Evolutionary conservation across 2,113 vertebrate species (phyloP), one percentile per base, ranked within the genome.

Genomic region (Ptychochromis oligacanthus): DNA sequence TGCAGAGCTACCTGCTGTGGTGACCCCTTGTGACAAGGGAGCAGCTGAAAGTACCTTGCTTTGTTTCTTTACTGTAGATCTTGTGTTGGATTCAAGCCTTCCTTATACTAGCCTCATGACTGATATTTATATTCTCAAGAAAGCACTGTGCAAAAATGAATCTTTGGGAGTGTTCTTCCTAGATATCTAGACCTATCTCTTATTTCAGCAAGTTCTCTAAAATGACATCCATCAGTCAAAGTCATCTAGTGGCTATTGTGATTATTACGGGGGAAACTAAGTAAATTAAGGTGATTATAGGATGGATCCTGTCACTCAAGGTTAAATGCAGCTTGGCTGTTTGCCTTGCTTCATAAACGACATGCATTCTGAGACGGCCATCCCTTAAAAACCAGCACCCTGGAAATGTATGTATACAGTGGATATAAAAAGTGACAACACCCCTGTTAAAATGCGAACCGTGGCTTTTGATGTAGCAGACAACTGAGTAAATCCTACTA

Each of bases 291-390:
- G 24, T 52, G 24, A 52, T 52, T 1, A 15, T 10, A 72, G 15
- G 64, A 49, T 70, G 15, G 10, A 49, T 70, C 64, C 64, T 49
- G 1, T 70, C 46, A 67, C 15, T 70, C 9, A 49, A 24, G 17
- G 17, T 0, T 72, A 17, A 31, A 52, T 3, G 6, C 43, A 49
- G 40, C 22, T 49, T 28, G 64, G 40, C 64, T 65, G 12, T 24
- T 43, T 43, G 22, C n/a, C 36, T 24, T 22, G 0, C n/a, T 70
- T 70, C 0, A 70, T 70, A 46, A 49, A 20, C 0, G 0, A 3
- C 15, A 18, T 28, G 64, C 0, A 1, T 49, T 22, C 24, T 18
- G 64, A 70, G 64, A 49, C 43, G 46, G 15, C 49, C 40, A 18
- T 18, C 64, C 64, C 43, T 18, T 70, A 49, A 49, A 49, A 70